Percentiles rank a stretch among this genome's conserved stretches.
phyloP scores from a whole-genome alignment of 92 coral and sea anemone species.

The Parazoanthus swiftii region DNA sequence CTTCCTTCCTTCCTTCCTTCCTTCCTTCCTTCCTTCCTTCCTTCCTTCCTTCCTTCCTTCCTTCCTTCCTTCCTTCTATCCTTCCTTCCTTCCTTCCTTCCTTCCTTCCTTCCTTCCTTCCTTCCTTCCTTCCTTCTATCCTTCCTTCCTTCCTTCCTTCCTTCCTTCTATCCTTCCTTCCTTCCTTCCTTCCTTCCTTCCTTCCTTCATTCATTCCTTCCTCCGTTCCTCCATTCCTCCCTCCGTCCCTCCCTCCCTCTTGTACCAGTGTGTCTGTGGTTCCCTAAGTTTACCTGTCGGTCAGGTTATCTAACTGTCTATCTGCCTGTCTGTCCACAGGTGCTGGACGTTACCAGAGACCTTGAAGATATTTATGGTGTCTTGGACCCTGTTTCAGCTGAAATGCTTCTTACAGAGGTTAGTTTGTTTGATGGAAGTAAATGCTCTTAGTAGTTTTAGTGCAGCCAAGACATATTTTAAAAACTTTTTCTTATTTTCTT shows the following conservation, averaged over 20 bases:
- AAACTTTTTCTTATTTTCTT: no score
- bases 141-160: no score
- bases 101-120: no score
- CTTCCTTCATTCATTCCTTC: no score
- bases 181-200: no score
- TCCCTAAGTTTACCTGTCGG: neutral
- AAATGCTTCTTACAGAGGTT: conserved; percentile 72
- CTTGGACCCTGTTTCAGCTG: conserved; percentile 70
- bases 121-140: no score
- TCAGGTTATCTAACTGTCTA: neutral
- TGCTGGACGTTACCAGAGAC: conserved; percentile 59
- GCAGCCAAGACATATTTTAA: neutral
- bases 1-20: no score
- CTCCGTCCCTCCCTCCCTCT: neutral
- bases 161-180: no score
- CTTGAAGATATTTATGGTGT: conserved; percentile 56
- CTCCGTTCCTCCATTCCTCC: neutral
- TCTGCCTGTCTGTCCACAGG: conserved; percentile 21
- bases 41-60: no score
- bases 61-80: no score
- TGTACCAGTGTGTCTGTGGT: neutral
- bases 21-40: no score
- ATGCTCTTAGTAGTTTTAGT: neutral
- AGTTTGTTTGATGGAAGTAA: neutral
- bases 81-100: no score